Percentiles rank a stretch among this genome's conserved stretches.
Evolutionary conservation across 2,797 vertebrate species (phyloP).

Genomic region (Sardinella longiceps): DNA sequence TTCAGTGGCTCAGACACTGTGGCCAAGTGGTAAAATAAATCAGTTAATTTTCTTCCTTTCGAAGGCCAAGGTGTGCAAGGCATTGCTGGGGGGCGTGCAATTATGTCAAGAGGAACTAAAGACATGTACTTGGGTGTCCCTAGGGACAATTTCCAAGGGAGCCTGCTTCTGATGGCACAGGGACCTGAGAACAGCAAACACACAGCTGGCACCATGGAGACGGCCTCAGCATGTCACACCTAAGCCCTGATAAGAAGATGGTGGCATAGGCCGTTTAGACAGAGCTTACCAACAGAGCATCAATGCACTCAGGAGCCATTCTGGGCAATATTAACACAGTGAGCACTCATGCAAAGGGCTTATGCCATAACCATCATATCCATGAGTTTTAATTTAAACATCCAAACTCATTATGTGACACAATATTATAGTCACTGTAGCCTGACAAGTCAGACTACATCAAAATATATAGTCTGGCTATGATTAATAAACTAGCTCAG

Average conservation of each 20-base stretch:
- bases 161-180: background rate
- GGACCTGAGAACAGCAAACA: background rate
- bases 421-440: background rate
- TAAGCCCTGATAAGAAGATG: background rate
- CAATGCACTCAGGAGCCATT: background rate
- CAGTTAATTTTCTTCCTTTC: too few relatives aligned
- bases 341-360: background rate
- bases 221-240: background rate
- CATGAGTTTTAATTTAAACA: background rate
- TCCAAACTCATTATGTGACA: background rate
- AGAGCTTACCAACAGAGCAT: background rate
- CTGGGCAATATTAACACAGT: background rate
- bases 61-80: too few relatives aligned
- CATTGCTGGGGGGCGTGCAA: background rate
- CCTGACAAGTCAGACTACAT: too few relatives aligned
- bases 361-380: background rate
- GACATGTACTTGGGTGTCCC: background rate
- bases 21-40: background rate
- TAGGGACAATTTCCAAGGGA: background rate
- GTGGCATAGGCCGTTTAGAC: background rate
- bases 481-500: too few relatives aligned
- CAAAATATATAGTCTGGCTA: too few relatives aligned
- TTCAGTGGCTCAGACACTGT: background rate
- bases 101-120: conserved; percentile 11
- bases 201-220: background rate